A percentile compares a stretch with the other conserved stretches of the same genome.
Conservation (phyloP, 2,113 vertebrate species). For the Phainopepla nitens region DNA sequence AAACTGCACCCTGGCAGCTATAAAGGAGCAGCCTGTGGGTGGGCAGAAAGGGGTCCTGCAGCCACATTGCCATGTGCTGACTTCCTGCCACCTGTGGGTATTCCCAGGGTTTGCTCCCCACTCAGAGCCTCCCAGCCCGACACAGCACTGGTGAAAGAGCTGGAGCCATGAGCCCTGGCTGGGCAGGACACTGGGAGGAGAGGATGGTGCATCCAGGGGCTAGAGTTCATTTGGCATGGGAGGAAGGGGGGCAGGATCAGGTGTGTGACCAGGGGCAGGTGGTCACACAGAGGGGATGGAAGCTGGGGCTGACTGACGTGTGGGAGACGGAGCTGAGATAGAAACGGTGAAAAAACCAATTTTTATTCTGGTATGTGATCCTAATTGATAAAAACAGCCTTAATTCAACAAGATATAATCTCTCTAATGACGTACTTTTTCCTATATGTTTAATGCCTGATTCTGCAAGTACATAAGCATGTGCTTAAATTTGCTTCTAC, state of each 20-base stretch:
- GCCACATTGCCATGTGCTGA: neutral
- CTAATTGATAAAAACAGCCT: neutral
- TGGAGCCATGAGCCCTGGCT: neutral
- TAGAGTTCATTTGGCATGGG: neutral
- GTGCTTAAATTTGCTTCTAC: neutral
- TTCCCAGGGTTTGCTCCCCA: neutral
- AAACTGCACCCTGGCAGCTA: neutral
- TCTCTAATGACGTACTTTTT: neutral
- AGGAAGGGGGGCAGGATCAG: neutral
- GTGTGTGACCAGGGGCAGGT: neutral
- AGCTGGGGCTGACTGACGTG: neutral
- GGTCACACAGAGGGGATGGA: neutral
- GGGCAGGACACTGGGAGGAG: neutral
- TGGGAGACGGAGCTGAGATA: neutral
- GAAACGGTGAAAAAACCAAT: fast-evolving
- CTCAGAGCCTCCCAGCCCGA: neutral
- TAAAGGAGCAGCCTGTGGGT: neutral
- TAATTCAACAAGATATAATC: neutral
- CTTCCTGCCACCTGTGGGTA: neutral
- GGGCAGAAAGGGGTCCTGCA: neutral
- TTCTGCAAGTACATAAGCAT: neutral
- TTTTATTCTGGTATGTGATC: neutral
- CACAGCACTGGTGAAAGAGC: neutral
- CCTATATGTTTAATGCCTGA: neutral
- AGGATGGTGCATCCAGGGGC: neutral